Base-by-base conservation (phyloP, 2,888 invertebrate species). In the Mythimna loreyi region DNA sequence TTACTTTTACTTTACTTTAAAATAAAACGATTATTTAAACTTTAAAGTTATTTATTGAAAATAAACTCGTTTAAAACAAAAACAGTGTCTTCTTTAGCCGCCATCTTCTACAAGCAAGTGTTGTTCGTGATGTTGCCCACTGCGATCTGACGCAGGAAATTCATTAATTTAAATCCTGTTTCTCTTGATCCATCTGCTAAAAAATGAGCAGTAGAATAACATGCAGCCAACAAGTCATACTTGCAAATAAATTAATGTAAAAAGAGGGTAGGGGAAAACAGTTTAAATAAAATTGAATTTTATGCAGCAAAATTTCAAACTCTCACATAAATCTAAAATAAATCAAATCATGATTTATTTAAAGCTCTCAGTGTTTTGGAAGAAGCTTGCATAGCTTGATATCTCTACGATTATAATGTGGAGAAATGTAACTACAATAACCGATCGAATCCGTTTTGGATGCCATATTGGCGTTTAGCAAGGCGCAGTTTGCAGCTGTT, bases 31-130 rank as follows among this genome's bases (percentile, higher is more conserved):
- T 71, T 63, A 74, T 75, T 47, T 25, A 52, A 66, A 66, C 45
- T 49, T 49, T 64, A 53, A 67, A 58, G 7, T 59, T 66, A 68
- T 85, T 79, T 81, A 80, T 78, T 81, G 21, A 80, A 80, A 85
- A 84, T 80, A 84, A 80, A 82, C 28, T 55, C 50, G 23, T 74
- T 80, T 50, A 25, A 77, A 84, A 72, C 69, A 77, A 60, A 65
- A 73, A 64, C 30, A 55, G 52, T 74, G 56, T 69, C 62, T 77
- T 75, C 75, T 56, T 64, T 53, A 45, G 36, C 21, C 9, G 40
- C 55, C 67, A 45, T 72, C 73, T 77, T 76, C 66, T 79, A 68
- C 63, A 75, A 61, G 50, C 68, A 75, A 57, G 80, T 58, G 23
- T 71, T 64, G 11, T 53, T 73, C 28, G 62, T 65, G 60, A 80